Conservation (phyloP, 2,113 vertebrate species). For the Cranoglanis bouderius region DNA sequence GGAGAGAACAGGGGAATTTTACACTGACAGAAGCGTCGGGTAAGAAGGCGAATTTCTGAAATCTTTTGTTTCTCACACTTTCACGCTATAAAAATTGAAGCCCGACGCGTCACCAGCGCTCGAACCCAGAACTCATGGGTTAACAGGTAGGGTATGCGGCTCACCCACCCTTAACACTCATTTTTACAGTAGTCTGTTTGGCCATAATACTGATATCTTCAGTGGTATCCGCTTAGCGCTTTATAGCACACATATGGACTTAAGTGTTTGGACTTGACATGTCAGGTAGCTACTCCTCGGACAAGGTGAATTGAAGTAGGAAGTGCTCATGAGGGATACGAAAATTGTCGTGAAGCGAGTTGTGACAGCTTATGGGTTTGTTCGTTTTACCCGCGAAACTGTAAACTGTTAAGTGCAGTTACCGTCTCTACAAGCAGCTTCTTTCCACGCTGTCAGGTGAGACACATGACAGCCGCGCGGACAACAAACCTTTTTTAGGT, state of each 20-base stretch:
- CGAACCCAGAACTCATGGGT: conserved; percentile 78
- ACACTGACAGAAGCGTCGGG: conserved; percentile 66
- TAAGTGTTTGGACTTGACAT: not conserved
- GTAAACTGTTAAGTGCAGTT: conserved; percentile 56
- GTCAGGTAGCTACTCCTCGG: conserved; percentile 12
- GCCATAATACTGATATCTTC: conserved; percentile 2
- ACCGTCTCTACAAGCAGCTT: conserved; percentile 55
- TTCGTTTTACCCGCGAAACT: conserved; percentile 53
- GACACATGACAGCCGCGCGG: conserved; percentile 64
- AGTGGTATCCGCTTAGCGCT: not conserved
- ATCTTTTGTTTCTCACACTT: conserved; percentile 66
- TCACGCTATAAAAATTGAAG: conserved; percentile 68
- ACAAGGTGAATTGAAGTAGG: conserved; percentile 47
- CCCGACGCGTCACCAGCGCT: conserved; percentile 70
- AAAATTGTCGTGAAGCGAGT: conserved; percentile 55
- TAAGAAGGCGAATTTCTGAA: conserved; percentile 61
- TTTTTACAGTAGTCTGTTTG: conserved; percentile 31
- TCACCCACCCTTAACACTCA: conserved; percentile 58
- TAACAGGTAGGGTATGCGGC: conserved; percentile 77
- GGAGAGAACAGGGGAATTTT: conserved; percentile 70
- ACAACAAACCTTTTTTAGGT: conserved; percentile 13
- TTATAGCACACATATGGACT: not conserved
- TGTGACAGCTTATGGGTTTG: conserved; percentile 62
- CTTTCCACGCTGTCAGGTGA: conserved; percentile 60
- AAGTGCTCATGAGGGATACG: conserved; percentile 35